Evolutionary conservation across 2,888 invertebrate species (phyloP).

Genomic region (Hyposoter didymator): DNA sequence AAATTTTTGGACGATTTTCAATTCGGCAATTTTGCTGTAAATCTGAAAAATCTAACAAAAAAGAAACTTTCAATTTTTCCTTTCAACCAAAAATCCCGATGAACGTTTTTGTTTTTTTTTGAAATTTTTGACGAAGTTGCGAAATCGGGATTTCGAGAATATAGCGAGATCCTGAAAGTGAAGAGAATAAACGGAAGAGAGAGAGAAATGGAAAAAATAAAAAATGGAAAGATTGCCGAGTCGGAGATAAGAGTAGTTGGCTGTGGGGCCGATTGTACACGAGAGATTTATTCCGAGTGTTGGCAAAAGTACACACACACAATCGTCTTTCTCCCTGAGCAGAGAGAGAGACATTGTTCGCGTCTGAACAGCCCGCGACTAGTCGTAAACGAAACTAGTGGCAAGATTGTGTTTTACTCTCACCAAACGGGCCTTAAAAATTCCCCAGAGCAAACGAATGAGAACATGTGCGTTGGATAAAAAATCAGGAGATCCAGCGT

Average conservation of each 20-base stretch:
- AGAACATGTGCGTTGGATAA: background rate
- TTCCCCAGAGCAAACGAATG: background rate
- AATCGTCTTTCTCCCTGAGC: background rate
- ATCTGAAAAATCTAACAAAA: background rate
- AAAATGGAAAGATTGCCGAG: background rate
- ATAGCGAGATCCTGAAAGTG: background rate
- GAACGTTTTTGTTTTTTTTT: too few relatives aligned
- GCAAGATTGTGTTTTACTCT: conserved; percentile 49
- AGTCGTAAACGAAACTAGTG: conserved; percentile 30
- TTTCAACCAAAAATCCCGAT: background rate
- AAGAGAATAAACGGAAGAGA: background rate
- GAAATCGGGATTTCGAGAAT: background rate
- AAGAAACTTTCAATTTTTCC: background rate
- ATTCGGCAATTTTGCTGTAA: too few relatives aligned
- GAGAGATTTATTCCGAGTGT: conserved; percentile 10
- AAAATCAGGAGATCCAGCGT: background rate
- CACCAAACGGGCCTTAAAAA: conserved; percentile 16
- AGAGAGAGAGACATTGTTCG: conserved; percentile 28
- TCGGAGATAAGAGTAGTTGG: conserved; percentile 7
- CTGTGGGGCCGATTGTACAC: conserved; percentile 20
- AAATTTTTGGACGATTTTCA: too few relatives aligned
- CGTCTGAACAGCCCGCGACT: conserved; percentile 49
- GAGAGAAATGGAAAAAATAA: background rate
- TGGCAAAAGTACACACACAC: conserved; percentile 23
- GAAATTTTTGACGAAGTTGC: background rate